phyloP scores from a whole-genome alignment of 2,113 vertebrate species.

The Cathartes aura region DNA sequence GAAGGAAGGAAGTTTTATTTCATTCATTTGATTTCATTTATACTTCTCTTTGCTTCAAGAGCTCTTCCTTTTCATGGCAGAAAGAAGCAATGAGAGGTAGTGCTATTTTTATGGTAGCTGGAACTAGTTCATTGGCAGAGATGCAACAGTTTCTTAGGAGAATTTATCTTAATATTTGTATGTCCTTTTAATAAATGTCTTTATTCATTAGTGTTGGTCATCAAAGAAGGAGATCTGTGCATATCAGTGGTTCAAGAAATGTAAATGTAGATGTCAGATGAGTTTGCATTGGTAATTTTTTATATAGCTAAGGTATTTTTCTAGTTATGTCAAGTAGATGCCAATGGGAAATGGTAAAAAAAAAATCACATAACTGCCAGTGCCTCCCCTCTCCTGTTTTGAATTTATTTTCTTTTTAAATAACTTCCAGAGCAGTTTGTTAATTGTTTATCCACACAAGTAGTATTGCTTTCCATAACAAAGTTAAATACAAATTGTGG shows the following conservation, averaged over 20 bases:
- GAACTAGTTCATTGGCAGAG: not conserved
- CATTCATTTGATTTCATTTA: not conserved
- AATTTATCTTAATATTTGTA: not conserved
- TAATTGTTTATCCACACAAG: not conserved
- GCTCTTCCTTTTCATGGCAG: not conserved
- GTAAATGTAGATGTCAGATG: not conserved
- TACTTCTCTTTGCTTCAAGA: not conserved
- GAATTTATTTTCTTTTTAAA: not conserved
- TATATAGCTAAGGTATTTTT: not conserved
- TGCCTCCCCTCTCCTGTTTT: not conserved
- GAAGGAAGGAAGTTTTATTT: not conserved
- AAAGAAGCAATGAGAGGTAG: not conserved
- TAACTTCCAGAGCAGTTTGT: not conserved
- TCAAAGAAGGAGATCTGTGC: not conserved
- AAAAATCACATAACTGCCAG: not conserved
- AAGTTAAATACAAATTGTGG: not conserved
- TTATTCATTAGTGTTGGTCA: not conserved
- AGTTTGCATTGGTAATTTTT: not conserved
- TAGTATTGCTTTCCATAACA: not conserved
- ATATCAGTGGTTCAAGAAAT: not conserved
- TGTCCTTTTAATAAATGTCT: not conserved
- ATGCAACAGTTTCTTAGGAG: not conserved
- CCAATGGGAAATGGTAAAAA: not conserved
- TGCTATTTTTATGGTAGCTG: not conserved
- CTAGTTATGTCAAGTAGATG: not conserved